phyloP scores from a whole-genome alignment of 1,140 invertebrate species.

The Tetramorium alpestre region DNA sequence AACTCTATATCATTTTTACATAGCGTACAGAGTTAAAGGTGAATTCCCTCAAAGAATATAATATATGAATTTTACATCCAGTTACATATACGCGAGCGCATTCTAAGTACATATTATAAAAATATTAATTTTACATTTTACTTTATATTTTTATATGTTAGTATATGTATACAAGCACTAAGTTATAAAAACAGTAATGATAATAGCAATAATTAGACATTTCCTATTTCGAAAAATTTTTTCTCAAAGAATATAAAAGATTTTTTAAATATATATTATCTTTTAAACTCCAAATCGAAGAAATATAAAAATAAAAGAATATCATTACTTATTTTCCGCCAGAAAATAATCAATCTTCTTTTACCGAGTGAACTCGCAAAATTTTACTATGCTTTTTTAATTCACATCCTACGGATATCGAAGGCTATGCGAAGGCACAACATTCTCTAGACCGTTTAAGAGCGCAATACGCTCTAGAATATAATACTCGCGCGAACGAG shows the following conservation, averaged over 20 bases:
- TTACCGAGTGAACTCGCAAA: neutral
- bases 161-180: too few relatives aligned
- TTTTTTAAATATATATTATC: too few relatives aligned
- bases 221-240: neutral
- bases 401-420: neutral
- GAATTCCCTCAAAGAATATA: neutral
- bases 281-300: too few relatives aligned
- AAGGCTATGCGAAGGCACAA: neutral
- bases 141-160: neutral
- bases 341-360: neutral
- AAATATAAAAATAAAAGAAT: neutral
- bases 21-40: neutral
- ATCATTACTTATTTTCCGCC: neutral
- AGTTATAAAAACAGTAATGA: neutral
- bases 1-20: conserved; percentile 1
- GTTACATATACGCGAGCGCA: neutral
- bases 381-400: neutral
- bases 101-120: neutral
- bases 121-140: neutral
- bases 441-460: neutral
- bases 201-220: neutral
- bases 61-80: neutral
- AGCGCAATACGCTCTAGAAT: neutral
- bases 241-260: too few relatives aligned
- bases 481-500: conserved; percentile 3